Base-by-base conservation (phyloP, 2,113 vertebrate genomes). In the Gnathonemus longibarbis region DNA sequence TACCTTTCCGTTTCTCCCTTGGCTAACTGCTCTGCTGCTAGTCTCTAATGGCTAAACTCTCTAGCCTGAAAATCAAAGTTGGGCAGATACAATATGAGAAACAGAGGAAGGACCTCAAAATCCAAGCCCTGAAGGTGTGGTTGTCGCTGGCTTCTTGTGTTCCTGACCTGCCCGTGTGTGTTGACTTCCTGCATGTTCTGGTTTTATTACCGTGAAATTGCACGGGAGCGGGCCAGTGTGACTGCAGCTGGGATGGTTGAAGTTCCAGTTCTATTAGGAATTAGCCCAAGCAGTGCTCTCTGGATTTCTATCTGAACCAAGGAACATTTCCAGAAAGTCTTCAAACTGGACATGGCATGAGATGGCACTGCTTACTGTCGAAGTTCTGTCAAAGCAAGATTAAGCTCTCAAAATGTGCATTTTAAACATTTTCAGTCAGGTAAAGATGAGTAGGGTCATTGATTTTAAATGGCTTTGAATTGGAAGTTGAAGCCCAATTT, bases 61-160 rank as follows among this genome's bases (percentile, higher is more conserved):
- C 98, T 97, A 99, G 98, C 95, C 97, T 98, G 97, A 99, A 99
- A 99, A 98, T 99, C 97, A 98, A 97, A 96, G 97, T 98, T 96
- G 97, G 97, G 95, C 98, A 99, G 97, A 96, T 99, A 97, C 97
- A 98, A 95, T 99, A 97, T 97, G 98, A 99, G 95, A 99, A 98
- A 96, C 98, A 99, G 95, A 97, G 97, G 96, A 97, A 96, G 97
- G 98, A 99, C 90, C 96, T 96, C 96, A 98, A 97, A 93, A 96
- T 97, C 95, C 96, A 97, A 94, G 95, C 96, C 11, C 91, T 97
- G 88, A 97, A 99, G 98, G 98, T 99, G 95, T 91, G 94, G 96
- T 96, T 95, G 93, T 93, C 94, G 77, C 89, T 93, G 93, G 74
- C 94, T 91, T 91, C 56, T 39, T 6, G 6, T 94, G 92, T 94